A percentile compares a stretch with the other conserved stretches of the same genome.
phyloP scores from a whole-genome alignment of 2,888 invertebrate species.

The Halocaridina rubra region DNA sequence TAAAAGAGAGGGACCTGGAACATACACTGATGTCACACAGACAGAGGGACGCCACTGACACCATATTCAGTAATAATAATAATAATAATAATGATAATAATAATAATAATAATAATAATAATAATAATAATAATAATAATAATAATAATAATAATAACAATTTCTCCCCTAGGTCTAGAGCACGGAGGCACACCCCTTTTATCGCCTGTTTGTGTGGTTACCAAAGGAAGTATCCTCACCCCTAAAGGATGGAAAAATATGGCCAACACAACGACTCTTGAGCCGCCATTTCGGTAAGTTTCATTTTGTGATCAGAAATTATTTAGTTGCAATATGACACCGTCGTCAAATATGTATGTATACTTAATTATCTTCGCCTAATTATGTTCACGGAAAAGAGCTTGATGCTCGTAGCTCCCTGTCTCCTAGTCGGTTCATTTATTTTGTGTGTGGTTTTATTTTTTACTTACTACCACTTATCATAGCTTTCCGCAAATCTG shows the following conservation, averaged over 20 bases:
- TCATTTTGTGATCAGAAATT: neutral
- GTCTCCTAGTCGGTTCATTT: no score
- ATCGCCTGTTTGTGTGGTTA: slow-evolving; percentile 86
- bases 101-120: neutral
- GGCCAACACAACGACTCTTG: slow-evolving; percentile 75
- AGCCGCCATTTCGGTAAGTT: slow-evolving; percentile 73
- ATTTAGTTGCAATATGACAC: neutral
- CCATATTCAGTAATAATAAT: neutral
- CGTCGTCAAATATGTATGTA: neutral
- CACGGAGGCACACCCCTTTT: slow-evolving; percentile 62
- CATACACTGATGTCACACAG: no score
- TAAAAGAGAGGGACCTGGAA: no score
- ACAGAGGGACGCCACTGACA: neutral
- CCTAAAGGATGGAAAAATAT: slow-evolving; percentile 78
- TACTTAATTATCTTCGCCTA: no score
- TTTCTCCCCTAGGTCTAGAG: slow-evolving; percentile 48
- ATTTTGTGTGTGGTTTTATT: neutral
- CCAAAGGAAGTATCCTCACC: slow-evolving; percentile 84
- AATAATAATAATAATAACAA: neutral
- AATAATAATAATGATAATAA: neutral
- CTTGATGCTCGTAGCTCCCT: no score
- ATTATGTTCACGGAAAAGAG: no score
- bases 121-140: neutral
- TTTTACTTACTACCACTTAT: neutral
- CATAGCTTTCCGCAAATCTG: neutral